Evolutionary conservation across 2,888 invertebrate species (phyloP), one percentile per base, ranked within the genome.

Genomic region (Holacanthella duospinosa): DNA sequence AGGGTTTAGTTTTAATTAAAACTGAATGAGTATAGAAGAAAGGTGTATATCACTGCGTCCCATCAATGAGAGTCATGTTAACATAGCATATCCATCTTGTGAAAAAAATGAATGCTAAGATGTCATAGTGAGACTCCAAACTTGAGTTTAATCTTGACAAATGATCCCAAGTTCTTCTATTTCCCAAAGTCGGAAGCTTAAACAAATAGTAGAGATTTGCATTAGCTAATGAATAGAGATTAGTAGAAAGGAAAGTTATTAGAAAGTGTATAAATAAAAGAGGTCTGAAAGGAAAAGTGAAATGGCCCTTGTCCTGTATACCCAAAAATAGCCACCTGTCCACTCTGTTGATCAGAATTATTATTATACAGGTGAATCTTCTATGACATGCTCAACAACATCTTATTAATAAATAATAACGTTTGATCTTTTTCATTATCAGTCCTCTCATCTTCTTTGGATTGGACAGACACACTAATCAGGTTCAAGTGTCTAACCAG

Each of bases 381-480:
- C 21, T 21, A n/a, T 48, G 12, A n/a, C 48, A 48, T 9, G 19
- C 21, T 48, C 4, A 21, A 9, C 12, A 48, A 48, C 48, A 48
- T 48, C 16, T 48, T 48, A 48, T 48, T 48, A 48, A 48, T 48
- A 48, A 48, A 48, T 48, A 48, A 48, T 48, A 48, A 48, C 48
- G 48, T 21, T 21, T 48, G 21, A 48, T 48, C 48, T 48, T 48
- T 48, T 48, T 9, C 21, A 4, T 21, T 48, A 48, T 48, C 48
- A 48, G 48, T 48, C n/a, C 19, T 21, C 21, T 21, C 48, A 48
- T 48, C 48, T 48, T 48, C 19, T 9, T 48, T 21, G 19, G 48
- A 48, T 48, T 48, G 48, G 4, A 9, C 6, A 48, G 19, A 48
- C 12, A 21, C 19, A 21, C 6, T n/a, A n/a, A n/a, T n/a, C n/a